Evolutionary conservation across 2,797 vertebrate species (phyloP).

Genomic region (Poliocrania exsul): DNA sequence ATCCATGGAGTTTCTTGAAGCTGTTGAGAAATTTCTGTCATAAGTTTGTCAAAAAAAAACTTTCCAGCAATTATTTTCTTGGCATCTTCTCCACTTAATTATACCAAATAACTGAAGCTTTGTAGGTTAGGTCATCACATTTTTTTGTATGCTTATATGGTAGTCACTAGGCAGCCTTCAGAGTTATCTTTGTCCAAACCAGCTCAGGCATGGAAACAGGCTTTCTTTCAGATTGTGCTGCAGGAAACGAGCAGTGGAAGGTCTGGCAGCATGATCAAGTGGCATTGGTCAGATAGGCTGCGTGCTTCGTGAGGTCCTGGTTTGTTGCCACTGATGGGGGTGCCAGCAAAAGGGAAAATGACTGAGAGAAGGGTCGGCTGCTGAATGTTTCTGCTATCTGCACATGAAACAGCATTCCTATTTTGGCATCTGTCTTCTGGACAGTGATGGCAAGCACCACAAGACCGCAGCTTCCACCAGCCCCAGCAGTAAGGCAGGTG

Average conservation of each 20-base stretch:
- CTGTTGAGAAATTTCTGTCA: slow-evolving; percentile 77
- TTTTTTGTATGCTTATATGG: neutral
- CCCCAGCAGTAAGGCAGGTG: neutral
- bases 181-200: slow-evolving; percentile 27
- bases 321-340: neutral
- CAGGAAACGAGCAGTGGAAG: slow-evolving; percentile 35
- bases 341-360: neutral
- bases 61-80: slow-evolving; percentile 24
- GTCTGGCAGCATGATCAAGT: neutral
- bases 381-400: neutral
- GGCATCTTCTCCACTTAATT: slow-evolving; percentile 29
- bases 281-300: fast-evolving
- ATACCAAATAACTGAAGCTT: slow-evolving; percentile 46
- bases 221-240: slow-evolving; percentile 3
- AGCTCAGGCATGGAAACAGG: slow-evolving; percentile 10
- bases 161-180: slow-evolving; percentile 44
- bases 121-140: slow-evolving; percentile 6
- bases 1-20: slow-evolving; percentile 81
- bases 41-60: slow-evolving; percentile 31
- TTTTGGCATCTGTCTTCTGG: neutral
- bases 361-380: neutral
- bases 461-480: neutral
- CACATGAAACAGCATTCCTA: neutral
- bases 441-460: fast-evolving
- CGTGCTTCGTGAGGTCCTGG: neutral